These are phyloP conservation scores for Actias luna DNA, from an alignment of 2,888 invertebrate species.

Conservation along the genomic window DNA sequence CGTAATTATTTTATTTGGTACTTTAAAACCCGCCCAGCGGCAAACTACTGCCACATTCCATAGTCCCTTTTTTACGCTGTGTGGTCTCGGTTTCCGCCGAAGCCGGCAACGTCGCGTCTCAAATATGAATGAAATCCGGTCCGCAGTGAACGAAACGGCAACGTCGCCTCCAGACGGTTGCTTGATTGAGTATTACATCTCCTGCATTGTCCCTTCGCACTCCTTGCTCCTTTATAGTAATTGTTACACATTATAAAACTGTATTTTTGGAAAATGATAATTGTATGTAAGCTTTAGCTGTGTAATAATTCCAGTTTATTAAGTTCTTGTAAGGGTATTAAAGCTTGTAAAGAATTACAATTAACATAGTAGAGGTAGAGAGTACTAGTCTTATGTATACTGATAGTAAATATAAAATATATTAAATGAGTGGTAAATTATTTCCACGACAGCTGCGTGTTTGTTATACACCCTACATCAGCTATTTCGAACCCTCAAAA, in stretches of 20 bases:
- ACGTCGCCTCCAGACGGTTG: conserved; percentile 75
- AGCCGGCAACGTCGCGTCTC: conserved; percentile 79
- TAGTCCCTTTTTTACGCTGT: conserved; percentile 79
- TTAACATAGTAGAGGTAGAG: too few species aligned
- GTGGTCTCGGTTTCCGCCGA: conserved; percentile 81
- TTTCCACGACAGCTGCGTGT: conserved; percentile 59
- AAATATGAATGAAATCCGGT: conserved; percentile 82
- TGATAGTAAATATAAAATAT: not conserved
- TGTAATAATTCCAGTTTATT: too few species aligned
- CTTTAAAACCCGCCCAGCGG: conserved; percentile 73
- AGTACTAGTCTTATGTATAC: too few species aligned
- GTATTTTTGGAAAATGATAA: not conserved
- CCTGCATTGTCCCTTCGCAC: conserved; percentile 63
- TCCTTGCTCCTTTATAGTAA: conserved; percentile 36
- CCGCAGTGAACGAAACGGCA: conserved; percentile 72
- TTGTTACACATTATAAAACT: conserved; percentile 25
- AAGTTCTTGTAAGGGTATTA: too few species aligned
- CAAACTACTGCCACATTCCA: conserved; percentile 78
- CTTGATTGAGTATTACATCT: conserved; percentile 78
- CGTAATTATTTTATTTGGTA: conserved; percentile 68
- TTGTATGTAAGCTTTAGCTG: too few species aligned
- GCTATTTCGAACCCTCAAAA: conserved; percentile 68
- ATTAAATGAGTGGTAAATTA: not conserved
- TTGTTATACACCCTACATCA: conserved; percentile 57
- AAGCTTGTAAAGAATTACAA: not conserved